A percentile compares a stretch with the other conserved stretches of the same genome.
Conservation (phyloP, 2,113 vertebrate species). For the Benitochromis conjunctus region DNA sequence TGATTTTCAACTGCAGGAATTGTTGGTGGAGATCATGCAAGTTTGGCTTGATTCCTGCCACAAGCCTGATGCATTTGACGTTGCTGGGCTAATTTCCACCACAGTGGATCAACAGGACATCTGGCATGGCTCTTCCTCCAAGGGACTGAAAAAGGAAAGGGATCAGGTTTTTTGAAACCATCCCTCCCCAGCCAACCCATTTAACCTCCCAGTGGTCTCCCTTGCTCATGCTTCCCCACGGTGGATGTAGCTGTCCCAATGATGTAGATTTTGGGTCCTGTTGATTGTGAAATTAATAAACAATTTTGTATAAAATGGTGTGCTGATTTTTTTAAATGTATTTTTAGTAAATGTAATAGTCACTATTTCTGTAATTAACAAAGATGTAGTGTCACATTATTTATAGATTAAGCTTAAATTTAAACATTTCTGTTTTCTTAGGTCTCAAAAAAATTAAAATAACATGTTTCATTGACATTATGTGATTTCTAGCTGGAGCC, state of each 20-base stretch:
- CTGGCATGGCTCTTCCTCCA: no score
- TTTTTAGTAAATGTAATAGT: background rate
- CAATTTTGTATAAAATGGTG: background rate
- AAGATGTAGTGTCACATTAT: background rate
- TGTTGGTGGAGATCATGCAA: background rate
- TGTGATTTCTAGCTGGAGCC: no score
- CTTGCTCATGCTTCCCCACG: background rate
- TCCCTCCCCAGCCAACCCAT: no score
- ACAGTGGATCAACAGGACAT: background rate
- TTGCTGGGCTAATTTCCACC: background rate
- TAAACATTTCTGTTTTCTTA: background rate
- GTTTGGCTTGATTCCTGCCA: background rate
- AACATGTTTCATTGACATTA: no score
- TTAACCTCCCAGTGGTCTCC: no score
- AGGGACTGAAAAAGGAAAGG: no score
- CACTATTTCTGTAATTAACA: background rate
- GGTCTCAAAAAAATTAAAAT: background rate
- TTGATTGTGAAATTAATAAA: background rate
- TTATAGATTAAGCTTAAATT: background rate
- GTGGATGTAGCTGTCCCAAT: background rate
- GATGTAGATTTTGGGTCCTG: background rate
- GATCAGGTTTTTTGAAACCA: no score
- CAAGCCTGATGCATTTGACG: rapidly evolving
- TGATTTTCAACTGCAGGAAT: rapidly evolving
- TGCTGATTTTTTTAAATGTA: background rate